These are phyloP conservation scores for Osmoderma eremita DNA, from an alignment of 2,888 invertebrate genomes.

Conservation along the genomic window DNA sequence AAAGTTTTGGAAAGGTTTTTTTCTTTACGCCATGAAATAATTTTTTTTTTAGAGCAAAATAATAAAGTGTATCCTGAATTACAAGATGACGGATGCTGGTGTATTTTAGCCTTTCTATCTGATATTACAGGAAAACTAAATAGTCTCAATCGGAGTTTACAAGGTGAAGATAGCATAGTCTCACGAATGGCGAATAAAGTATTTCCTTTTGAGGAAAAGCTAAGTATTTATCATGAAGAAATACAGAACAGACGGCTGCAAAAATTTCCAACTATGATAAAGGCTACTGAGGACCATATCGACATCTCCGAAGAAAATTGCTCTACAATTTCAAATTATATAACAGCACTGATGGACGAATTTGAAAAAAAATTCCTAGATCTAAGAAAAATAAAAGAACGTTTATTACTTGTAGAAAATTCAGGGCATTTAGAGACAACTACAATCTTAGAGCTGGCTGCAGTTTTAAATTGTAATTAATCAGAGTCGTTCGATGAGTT, in stretches of 20 bases:
- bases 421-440: background rate
- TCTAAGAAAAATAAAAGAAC: background rate
- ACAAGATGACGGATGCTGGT: slow-evolving; percentile 38
- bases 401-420: background rate
- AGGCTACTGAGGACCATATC: too few species aligned
- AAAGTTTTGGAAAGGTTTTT: slow-evolving; percentile 42
- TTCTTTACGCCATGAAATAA: slow-evolving; percentile 18
- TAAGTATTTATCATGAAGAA: slow-evolving; percentile 34
- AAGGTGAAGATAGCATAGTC: slow-evolving; percentile 24
- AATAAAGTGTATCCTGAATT: slow-evolving; percentile 37
- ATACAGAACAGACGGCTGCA: slow-evolving; percentile 34
- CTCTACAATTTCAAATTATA: background rate
- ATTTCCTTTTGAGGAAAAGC: slow-evolving; percentile 39
- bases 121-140: too few species aligned
- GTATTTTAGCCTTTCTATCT: too few species aligned
- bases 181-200: slow-evolving; percentile 36
- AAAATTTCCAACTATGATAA: slow-evolving; percentile 14
- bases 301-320: too few species aligned
- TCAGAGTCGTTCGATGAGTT: background rate
- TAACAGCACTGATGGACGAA: background rate
- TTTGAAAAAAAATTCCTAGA: background rate
- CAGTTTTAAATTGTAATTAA: background rate
- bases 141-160: background rate
- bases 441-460: background rate
- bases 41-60: slow-evolving; percentile 37